phyloP scores from a whole-genome alignment of 2,888 invertebrate genomes.

The Salpingus planirostris region DNA sequence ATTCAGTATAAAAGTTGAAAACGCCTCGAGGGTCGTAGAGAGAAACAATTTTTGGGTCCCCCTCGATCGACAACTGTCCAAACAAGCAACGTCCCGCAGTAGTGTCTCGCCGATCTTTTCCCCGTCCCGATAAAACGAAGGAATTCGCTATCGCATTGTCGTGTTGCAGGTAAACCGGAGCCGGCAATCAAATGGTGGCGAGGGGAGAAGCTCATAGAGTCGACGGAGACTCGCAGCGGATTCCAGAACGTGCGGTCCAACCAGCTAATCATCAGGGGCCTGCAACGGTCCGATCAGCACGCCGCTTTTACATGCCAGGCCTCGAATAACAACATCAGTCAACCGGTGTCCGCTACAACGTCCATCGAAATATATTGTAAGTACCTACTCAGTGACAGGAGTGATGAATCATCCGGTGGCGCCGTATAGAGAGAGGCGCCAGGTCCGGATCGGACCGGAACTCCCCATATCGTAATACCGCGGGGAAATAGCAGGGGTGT shows the following conservation, averaged over 20 bases:
- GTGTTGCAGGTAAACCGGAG: constrained; percentile 57
- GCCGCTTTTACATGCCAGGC: constrained; percentile 71
- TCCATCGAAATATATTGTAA: constrained; percentile 69
- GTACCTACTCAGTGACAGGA: constrained; percentile 32
- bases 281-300: constrained; percentile 63
- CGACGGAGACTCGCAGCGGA: constrained; percentile 46
- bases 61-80: no score
- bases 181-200: constrained; percentile 71
- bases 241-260: constrained; percentile 48
- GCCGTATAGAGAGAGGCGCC: no score
- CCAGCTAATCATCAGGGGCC: constrained; percentile 50
- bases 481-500: no score
- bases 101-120: no score
- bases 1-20: no score
- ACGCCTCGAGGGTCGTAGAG: no score
- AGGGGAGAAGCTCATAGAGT: constrained; percentile 55
- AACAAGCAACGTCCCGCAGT: no score
- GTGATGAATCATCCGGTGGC: constrained; percentile 3
- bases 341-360: constrained; percentile 58
- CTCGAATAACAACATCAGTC: constrained; percentile 63
- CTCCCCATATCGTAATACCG: no score
- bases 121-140: no score
- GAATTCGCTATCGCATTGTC: no score
- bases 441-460: no score
- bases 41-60: no score